These are phyloP conservation scores for Xerus inauris DNA, from an alignment of 2,113 vertebrate species.

Conservation along the genomic window DNA sequence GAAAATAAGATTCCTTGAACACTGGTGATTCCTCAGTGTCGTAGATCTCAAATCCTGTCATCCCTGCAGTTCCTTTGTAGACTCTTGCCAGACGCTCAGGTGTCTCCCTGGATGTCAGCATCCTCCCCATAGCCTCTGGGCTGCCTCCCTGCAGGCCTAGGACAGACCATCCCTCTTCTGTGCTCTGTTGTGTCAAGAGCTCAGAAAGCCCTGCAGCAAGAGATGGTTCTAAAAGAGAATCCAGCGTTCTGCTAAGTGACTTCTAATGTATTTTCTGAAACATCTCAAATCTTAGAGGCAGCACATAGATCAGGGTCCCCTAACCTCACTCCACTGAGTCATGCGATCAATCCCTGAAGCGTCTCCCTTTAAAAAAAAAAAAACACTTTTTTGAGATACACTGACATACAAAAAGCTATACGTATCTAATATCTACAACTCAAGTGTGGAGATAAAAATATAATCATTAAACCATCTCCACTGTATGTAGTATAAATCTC, in stretches of 20 bases:
- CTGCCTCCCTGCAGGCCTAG: background rate
- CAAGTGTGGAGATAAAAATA: background rate
- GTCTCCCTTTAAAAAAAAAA: background rate
- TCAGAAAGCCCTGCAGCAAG: background rate
- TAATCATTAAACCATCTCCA: background rate
- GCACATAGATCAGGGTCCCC: background rate
- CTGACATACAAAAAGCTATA: background rate
- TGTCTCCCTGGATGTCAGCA: background rate
- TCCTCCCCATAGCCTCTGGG: background rate
- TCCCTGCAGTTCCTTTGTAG: rapidly evolving
- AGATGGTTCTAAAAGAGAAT: background rate
- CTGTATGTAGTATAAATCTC: background rate
- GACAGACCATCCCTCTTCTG: background rate
- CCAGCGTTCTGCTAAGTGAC: background rate
- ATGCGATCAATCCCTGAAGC: background rate
- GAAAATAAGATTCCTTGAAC: background rate
- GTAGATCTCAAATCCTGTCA: background rate
- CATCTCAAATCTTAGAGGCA: background rate
- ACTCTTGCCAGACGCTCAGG: background rate
- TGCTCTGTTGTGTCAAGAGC: background rate
- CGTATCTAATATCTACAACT: background rate
- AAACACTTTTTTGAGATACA: background rate
- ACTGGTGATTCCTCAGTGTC: background rate
- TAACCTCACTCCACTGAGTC: rapidly evolving
- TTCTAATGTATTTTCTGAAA: background rate